Base-by-base conservation (phyloP, 2,797 vertebrate species). In the Bryconaethiops microstoma region DNA sequence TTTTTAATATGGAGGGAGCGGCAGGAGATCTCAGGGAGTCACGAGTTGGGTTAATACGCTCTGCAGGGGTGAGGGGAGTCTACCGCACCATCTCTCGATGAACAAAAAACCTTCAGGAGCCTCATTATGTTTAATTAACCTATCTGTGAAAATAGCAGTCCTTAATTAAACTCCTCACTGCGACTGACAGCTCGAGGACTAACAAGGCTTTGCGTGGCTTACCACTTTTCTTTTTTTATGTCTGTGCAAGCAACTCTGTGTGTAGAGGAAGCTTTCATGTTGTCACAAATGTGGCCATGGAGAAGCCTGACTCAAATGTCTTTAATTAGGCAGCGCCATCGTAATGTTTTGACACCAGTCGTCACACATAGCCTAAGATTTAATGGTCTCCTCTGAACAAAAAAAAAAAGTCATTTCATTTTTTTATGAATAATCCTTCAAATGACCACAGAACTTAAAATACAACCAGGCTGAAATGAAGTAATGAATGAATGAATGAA, bases 101-200 rank as follows among this genome's bases (percentile, higher is more conserved):
- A 67, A 62, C 71, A 29, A 29, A 69, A 65, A 62, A 42, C 45
- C 52, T 77, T 74, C 85, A 77, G 75, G 17, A 75, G 57, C 80
- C 81, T 80, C 67, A 72, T 88, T 86, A 84, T 39, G 73, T 82
- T 76, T 79, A 77, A 87, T 84, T 82, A 84, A 88, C 82, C 79
- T 77, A 77, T 82, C 82, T 77, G 75, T 80, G 79, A 85, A 81
- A 79, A 85, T 63, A 65, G 76, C 71, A 52, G 21, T 21, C 42
- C 39, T 54, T 79, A 84, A 86, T 81, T 83, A 81, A 48, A 87
- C 74, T 19, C 45, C 70, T 82, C n/a, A n/a, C 12, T 48, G 39
- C 39, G 64, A 73, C 40, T 79, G 79, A 77, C 80, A 76, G 76
- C 50, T 21, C 40, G 14, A 83, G 71, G 77, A 78, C 70, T 67